Evolutionary conservation across 35 echinoderm and acorn worm genomes (phyloP).

Genomic region (Hemicentrotus pulcherrimus): DNA sequence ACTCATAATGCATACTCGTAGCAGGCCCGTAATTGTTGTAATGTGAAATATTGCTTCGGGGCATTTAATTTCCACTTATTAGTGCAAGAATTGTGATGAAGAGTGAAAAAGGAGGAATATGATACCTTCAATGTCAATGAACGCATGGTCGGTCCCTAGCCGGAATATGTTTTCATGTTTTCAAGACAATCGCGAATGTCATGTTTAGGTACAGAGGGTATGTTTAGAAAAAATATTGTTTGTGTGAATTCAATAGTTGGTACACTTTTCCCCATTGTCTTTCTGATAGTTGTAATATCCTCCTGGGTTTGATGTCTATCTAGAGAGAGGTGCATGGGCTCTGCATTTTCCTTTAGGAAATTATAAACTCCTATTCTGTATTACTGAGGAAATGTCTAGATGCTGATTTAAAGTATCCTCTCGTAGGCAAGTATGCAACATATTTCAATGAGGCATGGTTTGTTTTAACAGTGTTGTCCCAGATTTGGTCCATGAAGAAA

Average conservation of each 20-base stretch:
- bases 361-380: background rate
- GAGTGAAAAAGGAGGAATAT: conserved; percentile 11
- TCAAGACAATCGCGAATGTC: background rate
- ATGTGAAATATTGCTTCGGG: background rate
- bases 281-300: background rate
- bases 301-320: too few relatives aligned
- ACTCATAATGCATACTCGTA: background rate
- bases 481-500: background rate
- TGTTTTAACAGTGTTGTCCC: background rate
- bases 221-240: background rate
- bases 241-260: background rate
- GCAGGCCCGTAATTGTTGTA: background rate
- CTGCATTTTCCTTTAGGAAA: background rate
- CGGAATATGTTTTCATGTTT: background rate
- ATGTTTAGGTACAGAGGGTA: background rate
- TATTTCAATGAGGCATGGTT: background rate
- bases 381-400: background rate
- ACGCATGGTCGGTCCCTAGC: background rate
- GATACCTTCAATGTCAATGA: background rate
- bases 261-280: background rate
- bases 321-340: background rate
- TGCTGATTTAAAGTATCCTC: background rate
- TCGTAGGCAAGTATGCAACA: background rate
- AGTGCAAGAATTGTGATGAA: background rate
- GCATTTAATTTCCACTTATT: conserved; percentile 33